Percentiles rank a stretch among this genome's conserved stretches.
These are phyloP conservation scores for Tubiluchus corallicola DNA, from an alignment of 2,888 invertebrate genomes.

Conservation along the genomic window DNA sequence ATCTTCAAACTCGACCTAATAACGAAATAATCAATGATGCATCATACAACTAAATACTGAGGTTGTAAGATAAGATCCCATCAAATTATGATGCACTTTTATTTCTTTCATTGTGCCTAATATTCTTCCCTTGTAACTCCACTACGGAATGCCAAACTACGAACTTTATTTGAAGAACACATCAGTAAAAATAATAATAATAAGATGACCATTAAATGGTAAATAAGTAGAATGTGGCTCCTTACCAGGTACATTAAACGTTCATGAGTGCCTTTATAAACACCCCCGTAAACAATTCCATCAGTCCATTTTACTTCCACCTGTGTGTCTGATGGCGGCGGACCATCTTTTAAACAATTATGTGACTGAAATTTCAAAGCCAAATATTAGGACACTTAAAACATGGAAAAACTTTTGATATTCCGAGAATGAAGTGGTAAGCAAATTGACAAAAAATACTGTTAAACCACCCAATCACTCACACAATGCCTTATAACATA, in stretches of 20 bases:
- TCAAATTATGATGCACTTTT: no score
- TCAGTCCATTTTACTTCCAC: slow-evolving; percentile 40
- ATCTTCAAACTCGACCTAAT: slow-evolving; percentile 30
- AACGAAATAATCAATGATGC: slow-evolving; percentile 4
- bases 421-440: no score
- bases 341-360: slow-evolving; percentile 19
- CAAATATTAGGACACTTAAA: no score
- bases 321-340: slow-evolving; percentile 32
- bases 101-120: no score
- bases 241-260: slow-evolving; percentile 20
- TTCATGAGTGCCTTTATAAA: slow-evolving; percentile 21
- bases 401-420: no score
- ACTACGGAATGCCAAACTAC: no score
- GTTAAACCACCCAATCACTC: slow-evolving; percentile 5
- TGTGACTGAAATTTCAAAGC: slow-evolving; percentile 20
- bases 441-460: slow-evolving; percentile 11
- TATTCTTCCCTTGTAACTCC: no score
- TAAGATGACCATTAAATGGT: no score
- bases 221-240: no score
- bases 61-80: no score
- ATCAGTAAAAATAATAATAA: no score
- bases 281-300: slow-evolving; percentile 23
- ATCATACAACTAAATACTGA: slow-evolving; percentile 11
- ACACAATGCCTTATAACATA: slow-evolving; percentile 4
- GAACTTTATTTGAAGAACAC: no score